These are phyloP conservation scores for Deilephila porcellus DNA, from an alignment of 2,888 invertebrate species.

Conservation along the genomic window DNA sequence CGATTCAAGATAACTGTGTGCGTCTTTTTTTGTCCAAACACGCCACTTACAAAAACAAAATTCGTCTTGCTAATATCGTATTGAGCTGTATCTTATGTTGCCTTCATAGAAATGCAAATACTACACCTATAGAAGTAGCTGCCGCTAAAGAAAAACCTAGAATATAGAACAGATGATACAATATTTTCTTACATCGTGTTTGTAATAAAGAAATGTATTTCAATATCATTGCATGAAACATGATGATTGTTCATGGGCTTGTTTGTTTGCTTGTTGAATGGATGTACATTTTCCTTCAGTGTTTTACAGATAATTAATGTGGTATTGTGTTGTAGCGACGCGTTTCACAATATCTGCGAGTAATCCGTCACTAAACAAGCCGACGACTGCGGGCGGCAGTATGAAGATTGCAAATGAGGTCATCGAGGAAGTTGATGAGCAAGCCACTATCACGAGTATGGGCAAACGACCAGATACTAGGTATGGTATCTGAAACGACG, in stretches of 20 bases:
- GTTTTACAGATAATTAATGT: not conserved
- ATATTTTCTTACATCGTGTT: not conserved
- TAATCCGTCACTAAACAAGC: slow-evolving; percentile 74
- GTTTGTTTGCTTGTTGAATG: not conserved
- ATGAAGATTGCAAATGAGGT: slow-evolving; percentile 89
- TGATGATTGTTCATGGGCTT: not conserved
- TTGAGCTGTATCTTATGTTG: too few relatives aligned
- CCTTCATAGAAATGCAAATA: too few relatives aligned
- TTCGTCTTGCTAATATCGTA: too few relatives aligned
- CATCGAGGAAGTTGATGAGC: slow-evolving; percentile 92
- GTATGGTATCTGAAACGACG: slow-evolving; percentile 47
- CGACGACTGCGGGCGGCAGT: slow-evolving; percentile 74
- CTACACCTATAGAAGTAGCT: too few relatives aligned
- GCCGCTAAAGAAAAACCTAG: too few relatives aligned
- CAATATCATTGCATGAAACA: not conserved
- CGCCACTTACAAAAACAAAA: too few relatives aligned
- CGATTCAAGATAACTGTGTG: too few relatives aligned
- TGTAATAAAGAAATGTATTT: not conserved
- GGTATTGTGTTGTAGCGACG: slow-evolving; percentile 54
- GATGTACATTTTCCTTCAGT: too few relatives aligned
- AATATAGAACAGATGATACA: not conserved
- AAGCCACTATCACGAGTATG: slow-evolving; percentile 91
- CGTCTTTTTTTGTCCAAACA: too few relatives aligned
- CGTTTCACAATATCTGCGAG: slow-evolving; percentile 76
- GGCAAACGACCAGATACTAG: slow-evolving; percentile 80